Evolutionary conservation across 1,140 invertebrate species (phyloP).

Genomic region (Doryteuthis pealeii): DNA sequence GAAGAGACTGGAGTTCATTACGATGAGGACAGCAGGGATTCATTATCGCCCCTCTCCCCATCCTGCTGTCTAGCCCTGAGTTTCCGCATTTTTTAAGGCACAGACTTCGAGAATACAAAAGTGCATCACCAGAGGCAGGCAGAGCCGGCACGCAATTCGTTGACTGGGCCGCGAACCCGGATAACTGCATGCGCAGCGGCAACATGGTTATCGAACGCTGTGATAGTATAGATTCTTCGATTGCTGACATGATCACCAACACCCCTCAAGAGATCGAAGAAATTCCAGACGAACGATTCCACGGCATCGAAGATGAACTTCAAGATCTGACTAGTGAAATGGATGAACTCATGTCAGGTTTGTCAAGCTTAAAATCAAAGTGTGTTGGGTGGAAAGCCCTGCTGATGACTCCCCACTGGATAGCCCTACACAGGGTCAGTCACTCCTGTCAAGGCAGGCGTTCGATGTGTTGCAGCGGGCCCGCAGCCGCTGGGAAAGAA

Average conservation of each 20-base stretch:
- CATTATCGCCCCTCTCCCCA: constrained; percentile 17
- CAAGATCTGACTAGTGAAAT: constrained; percentile 49
- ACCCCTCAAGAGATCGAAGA: constrained; percentile 28
- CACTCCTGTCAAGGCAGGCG: constrained; percentile 10
- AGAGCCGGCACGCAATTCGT: background rate
- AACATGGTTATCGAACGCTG: constrained; percentile 29
- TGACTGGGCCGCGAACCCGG: constrained; percentile 10
- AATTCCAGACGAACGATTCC: constrained; percentile 32
- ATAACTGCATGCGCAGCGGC: constrained; percentile 27
- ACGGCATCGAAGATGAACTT: constrained; percentile 48
- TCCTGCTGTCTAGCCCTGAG: background rate
- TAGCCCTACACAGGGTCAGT: background rate
- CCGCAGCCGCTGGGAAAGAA: constrained; percentile 4
- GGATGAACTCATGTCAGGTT: constrained; percentile 41
- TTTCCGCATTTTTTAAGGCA: background rate
- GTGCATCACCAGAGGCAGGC: background rate
- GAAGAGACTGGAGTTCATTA: constrained; percentile 33
- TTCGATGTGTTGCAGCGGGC: constrained; percentile 10
- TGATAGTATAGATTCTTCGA: constrained; percentile 29
- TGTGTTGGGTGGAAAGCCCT: constrained; percentile 15
- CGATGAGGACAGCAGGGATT: constrained; percentile 21
- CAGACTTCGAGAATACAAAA: background rate
- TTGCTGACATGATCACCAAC: constrained; percentile 34
- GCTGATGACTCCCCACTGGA: background rate
- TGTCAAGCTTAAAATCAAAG: constrained; percentile 31